Evolutionary conservation across 2,113 vertebrate genomes (phyloP).

Genomic region (Centropus unirufus): DNA sequence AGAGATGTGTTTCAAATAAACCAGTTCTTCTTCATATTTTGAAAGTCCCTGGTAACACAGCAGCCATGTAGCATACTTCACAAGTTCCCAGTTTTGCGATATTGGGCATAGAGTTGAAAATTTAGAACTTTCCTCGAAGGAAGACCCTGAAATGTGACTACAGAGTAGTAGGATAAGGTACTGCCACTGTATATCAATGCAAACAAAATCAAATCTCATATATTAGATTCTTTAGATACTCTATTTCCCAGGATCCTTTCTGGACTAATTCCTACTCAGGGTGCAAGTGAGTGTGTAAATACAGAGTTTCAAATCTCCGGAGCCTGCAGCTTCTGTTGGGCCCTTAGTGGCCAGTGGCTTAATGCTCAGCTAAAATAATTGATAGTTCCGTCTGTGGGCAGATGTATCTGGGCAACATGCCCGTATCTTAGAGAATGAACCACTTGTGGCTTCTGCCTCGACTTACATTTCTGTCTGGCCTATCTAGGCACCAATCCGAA

Average conservation of each 20-base stretch:
- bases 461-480: background rate
- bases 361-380: background rate
- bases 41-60: background rate
- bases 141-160: background rate
- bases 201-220: background rate
- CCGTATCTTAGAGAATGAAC: background rate
- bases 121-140: background rate
- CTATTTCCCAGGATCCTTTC: background rate
- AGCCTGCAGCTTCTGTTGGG: background rate
- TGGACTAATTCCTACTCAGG: background rate
- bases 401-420: background rate
- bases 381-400: background rate
- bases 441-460: background rate
- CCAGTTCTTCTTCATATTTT: background rate
- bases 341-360: background rate
- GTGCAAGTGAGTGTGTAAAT: background rate
- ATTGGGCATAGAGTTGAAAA: background rate
- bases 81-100: background rate
- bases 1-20: background rate
- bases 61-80: background rate
- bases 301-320: background rate
- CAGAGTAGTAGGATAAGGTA: background rate
- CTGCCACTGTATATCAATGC: background rate
- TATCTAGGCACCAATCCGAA: background rate
- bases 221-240: background rate